A percentile compares a stretch with the other conserved stretches of the same genome.
Evolutionary conservation across 2,113 vertebrate species (phyloP).

Genomic region (Todiramphus saurophagus): DNA sequence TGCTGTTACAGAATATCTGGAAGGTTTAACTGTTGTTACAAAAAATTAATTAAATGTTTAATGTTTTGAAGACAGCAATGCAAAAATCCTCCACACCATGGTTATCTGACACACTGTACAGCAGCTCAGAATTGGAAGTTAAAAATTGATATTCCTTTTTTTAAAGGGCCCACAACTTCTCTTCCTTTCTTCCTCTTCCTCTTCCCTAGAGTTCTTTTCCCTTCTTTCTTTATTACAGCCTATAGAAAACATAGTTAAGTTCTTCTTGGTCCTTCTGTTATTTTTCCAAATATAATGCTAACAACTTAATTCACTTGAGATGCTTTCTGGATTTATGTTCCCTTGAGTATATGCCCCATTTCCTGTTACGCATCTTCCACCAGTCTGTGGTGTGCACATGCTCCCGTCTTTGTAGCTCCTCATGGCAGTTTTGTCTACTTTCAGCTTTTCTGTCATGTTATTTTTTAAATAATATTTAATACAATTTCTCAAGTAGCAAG

Average conservation of each 20-base stretch:
- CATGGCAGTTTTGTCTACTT: background rate
- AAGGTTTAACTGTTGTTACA: background rate
- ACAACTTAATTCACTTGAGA: background rate
- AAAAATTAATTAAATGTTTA: background rate
- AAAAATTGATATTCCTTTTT: background rate
- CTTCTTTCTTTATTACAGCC: background rate
- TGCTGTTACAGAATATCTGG: background rate
- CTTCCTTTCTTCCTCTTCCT: background rate
- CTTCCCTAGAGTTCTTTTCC: background rate
- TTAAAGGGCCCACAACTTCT: background rate
- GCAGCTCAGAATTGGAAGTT: background rate
- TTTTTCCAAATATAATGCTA: background rate
- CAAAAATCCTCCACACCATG: background rate
- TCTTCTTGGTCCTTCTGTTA: background rate
- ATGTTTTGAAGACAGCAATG: background rate
- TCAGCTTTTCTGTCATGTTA: background rate
- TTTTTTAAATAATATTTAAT: background rate
- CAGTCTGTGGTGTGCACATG: background rate
- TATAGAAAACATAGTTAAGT: background rate
- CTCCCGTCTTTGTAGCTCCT: background rate
- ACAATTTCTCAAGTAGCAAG: background rate
- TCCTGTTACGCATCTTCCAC: background rate
- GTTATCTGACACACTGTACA: background rate
- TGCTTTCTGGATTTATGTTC: background rate
- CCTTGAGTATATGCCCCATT: background rate